These are phyloP conservation scores for Mycteria americana DNA, from an alignment of 2,797 vertebrate genomes.

Conservation along the genomic window DNA sequence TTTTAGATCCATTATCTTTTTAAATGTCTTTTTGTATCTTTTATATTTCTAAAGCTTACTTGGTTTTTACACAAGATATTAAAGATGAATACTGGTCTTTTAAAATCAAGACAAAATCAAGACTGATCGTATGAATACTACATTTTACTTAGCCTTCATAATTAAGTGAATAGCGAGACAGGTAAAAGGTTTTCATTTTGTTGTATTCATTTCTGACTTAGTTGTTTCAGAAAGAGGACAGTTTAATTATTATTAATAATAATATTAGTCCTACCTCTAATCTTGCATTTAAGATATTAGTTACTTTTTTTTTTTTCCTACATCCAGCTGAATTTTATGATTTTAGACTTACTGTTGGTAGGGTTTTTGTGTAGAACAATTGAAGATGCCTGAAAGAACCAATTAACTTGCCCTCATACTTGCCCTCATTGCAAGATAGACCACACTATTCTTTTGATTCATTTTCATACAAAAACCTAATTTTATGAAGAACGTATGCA, in stretches of 20 bases:
- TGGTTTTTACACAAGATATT: background rate
- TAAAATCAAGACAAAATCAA: background rate
- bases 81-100: background rate
- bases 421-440: background rate
- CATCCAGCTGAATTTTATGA: background rate
- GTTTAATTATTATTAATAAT: background rate
- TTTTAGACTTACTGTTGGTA: background rate
- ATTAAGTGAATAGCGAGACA: background rate
- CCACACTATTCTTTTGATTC: background rate
- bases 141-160: background rate
- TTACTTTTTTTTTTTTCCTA: background rate
- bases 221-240: background rate
- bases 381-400: background rate
- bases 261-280: background rate
- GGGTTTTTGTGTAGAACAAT: background rate
- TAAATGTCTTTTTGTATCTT: background rate
- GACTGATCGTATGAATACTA: rapidly evolving
- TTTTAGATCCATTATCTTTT: background rate
- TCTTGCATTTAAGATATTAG: background rate
- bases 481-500: background rate
- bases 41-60: background rate
- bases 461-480: background rate
- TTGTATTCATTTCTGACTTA: background rate
- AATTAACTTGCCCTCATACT: background rate
- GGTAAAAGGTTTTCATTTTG: background rate